A percentile compares a stretch with the other conserved stretches of the same genome.
These are phyloP conservation scores for Xylota sylvarum DNA, from an alignment of 2,888 invertebrate genomes.

Conservation along the genomic window DNA sequence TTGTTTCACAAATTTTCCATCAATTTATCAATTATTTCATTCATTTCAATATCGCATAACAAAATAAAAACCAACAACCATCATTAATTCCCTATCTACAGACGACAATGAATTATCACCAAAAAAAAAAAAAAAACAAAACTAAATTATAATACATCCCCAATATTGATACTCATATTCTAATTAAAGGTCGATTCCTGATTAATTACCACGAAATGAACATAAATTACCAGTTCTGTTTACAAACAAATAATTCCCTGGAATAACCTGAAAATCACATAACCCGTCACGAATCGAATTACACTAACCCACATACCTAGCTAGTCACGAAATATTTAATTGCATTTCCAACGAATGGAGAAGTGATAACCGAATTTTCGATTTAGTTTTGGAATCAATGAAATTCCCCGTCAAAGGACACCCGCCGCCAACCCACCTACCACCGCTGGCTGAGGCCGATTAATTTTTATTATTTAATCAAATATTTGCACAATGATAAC, in stretches of 20 bases:
- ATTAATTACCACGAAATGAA: constrained; percentile 50
- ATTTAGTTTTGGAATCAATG: neutral
- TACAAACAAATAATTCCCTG: constrained; percentile 43
- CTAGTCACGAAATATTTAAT: constrained; percentile 19
- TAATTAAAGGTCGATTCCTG: constrained; percentile 53
- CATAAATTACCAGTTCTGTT: constrained; percentile 49
- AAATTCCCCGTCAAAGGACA: constrained; percentile 21
- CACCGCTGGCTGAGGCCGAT: neutral
- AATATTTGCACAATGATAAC: constrained; percentile 58
- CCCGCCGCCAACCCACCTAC: neutral
- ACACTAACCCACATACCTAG: neutral
- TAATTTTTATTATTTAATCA: constrained; percentile 57
- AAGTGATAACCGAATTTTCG: constrained; percentile 31
- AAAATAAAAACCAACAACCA: neutral
- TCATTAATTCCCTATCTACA: constrained; percentile 7
- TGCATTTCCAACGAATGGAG: constrained; percentile 14
- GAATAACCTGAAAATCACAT: constrained; percentile 32
- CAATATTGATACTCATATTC: constrained; percentile 34
- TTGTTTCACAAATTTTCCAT: neutral
- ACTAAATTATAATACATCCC: neutral
- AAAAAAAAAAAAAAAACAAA: neutral
- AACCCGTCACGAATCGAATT: constrained; percentile 5
- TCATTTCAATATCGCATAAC: neutral
- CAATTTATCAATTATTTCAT: neutral
- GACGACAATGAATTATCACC: neutral